Percentiles rank a stretch among this genome's conserved stretches.
These are phyloP conservation scores for Zosterops lateralis DNA, from an alignment of 2,113 vertebrate genomes.

Conservation along the genomic window DNA sequence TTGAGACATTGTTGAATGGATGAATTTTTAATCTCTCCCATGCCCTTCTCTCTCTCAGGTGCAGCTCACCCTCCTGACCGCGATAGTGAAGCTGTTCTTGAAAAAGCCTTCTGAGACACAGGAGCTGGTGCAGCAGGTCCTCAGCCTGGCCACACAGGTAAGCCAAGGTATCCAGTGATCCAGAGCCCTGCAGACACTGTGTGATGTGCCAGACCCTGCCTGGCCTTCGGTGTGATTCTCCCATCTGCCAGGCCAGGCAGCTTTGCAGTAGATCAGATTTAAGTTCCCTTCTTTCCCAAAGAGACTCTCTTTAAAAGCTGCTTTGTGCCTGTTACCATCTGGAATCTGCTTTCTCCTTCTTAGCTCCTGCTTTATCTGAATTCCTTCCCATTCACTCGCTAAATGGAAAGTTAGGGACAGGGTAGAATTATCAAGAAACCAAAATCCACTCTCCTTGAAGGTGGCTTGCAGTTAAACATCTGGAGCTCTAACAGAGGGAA, in stretches of 20 bases:
- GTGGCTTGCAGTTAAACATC: not conserved
- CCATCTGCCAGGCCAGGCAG: not conserved
- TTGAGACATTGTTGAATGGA: not conserved
- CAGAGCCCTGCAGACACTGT: not conserved
- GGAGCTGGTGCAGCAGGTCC: constrained; percentile 94
- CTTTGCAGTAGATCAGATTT: not conserved
- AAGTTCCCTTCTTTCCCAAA: constrained; percentile 73
- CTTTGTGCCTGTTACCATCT: not conserved
- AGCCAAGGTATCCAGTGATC: not conserved
- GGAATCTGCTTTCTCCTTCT: not conserved
- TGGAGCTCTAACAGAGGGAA: not conserved
- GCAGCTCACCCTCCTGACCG: constrained; percentile 92
- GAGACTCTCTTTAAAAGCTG: constrained; percentile 10
- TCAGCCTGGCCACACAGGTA: constrained; percentile 96
- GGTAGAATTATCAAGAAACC: not conserved
- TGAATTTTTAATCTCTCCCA: not conserved
- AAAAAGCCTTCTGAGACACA: constrained; percentile 98
- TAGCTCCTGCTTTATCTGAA: not conserved
- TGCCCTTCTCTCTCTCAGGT: constrained; percentile 73
- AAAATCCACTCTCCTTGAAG: not conserved
- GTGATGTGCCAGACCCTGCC: not conserved
- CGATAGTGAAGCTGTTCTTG: constrained; percentile 94
- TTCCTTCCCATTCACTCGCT: not conserved
- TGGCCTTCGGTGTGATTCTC: not conserved
- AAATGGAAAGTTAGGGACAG: not conserved